Evolutionary conservation across 64 coral and sea anemone genomes (phyloP), one percentile per base, ranked within the genome.

Genomic region (Acropora tenuis): DNA sequence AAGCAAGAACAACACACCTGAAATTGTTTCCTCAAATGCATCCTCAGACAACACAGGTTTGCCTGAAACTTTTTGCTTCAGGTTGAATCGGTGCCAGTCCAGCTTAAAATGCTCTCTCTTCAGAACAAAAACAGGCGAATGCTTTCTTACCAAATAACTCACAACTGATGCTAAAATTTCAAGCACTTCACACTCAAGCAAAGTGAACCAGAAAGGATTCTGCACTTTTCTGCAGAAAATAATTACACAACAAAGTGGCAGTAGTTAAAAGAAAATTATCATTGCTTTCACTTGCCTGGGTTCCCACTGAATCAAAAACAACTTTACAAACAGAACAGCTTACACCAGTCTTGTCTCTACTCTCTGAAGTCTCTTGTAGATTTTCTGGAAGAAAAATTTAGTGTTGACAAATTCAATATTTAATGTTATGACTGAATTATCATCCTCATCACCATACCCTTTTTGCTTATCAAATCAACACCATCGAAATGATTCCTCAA

Each of bases 71-170:
- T 55, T 99, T 85, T 99, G 97, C 77, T 99, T 99, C 11, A 99
- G 66, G 69, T 99, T 99, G 78, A 85, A 99, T 11, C 91, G 88
- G 84, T 99, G 97, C 97, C 97, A 99, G 55, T 99, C 97, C 11
- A 99, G 55, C 69, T 94, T 99, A 48, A 99, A 99, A 89, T 99
- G 97, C 55, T 93, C 94, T 83, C 97, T 99, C 97, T 99, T 47
- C 17, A 80, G 48, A 60, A 46, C 10, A 10, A 42, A 84, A 73
- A 20, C 1, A 2, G 4, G 2, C 8, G 11, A 10, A 53, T 3
- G 2, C 1, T 10, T 55, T 55, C 5, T 7, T 10, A 55, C 5
- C 52, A 15, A 49, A 9, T 20, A 82, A 18, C 46, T 19, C 18
- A 3, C 15, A 50, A 19, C 47, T 47, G 1, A 1, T 55, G 4